A percentile compares a stretch with the other conserved stretches of the same genome.
Evolutionary conservation across 2,888 invertebrate genomes (phyloP).

Genomic region (Beris morrisii): DNA sequence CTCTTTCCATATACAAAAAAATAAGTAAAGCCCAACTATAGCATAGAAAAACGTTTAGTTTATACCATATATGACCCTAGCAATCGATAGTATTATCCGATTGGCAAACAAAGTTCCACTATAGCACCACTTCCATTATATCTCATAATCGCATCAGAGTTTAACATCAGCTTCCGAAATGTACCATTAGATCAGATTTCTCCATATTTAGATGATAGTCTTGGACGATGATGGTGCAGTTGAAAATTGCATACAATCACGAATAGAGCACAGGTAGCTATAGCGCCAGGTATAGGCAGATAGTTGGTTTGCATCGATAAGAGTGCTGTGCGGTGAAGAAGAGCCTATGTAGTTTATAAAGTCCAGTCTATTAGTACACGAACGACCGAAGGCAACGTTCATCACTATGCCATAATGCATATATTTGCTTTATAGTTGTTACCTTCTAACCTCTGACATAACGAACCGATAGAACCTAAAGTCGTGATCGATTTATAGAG

Average conservation of each 20-base stretch:
- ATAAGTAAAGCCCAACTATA: too few relatives aligned
- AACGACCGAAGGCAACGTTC: not conserved
- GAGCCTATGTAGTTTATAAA: constrained; percentile 12
- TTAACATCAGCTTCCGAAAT: constrained; percentile 37
- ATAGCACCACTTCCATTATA: constrained; percentile 13
- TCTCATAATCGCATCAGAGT: constrained; percentile 34
- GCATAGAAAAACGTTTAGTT: too few relatives aligned
- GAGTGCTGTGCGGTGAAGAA: constrained; percentile 1
- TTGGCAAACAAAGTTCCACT: constrained; percentile 10
- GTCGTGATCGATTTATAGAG: constrained; percentile 42
- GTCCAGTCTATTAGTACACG: constrained; percentile 22
- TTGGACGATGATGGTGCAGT: constrained; percentile 27
- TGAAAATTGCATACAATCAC: constrained; percentile 33
- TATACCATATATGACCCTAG: constrained; percentile 10
- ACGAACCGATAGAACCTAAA: constrained; percentile 41
- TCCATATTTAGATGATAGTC: constrained; percentile 34
- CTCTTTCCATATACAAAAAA: too few relatives aligned
- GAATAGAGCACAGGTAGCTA: constrained; percentile 10
- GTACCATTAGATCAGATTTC: constrained; percentile 37
- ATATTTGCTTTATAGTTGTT: constrained; percentile 29
- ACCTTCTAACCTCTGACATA: constrained; percentile 43
- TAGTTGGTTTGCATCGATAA: too few relatives aligned
- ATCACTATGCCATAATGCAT: constrained; percentile 30
- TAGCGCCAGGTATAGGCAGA: not conserved
- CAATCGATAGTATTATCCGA: not conserved